These are phyloP conservation scores for Pachliopta kotzebuea DNA, from an alignment of 2,888 invertebrate genomes.

Conservation along the genomic window DNA sequence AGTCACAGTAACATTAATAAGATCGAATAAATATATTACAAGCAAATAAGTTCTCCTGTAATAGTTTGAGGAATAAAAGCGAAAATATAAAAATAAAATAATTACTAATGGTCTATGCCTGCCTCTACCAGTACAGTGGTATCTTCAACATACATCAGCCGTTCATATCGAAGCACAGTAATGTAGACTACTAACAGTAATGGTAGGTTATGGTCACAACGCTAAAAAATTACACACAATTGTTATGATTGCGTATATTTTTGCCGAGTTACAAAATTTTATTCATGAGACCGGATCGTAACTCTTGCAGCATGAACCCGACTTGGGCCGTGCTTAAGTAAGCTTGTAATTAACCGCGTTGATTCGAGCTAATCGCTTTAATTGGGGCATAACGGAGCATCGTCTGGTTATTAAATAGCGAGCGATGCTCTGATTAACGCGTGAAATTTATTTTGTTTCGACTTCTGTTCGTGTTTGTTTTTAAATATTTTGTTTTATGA, in stretches of 20 bases:
- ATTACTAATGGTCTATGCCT: too few species aligned
- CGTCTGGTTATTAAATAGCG: constrained; percentile 25
- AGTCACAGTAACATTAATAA: too few species aligned
- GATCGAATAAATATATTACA: too few species aligned
- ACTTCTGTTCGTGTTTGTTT: constrained; percentile 10
- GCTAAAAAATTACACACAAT: neutral
- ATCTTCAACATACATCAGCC: too few species aligned
- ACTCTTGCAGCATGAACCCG: constrained; percentile 16
- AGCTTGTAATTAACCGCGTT: constrained; percentile 26
- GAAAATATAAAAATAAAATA: too few species aligned
- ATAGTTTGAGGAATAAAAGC: too few species aligned
- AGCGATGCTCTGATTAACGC: constrained; percentile 28
- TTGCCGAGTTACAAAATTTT: constrained; percentile 30
- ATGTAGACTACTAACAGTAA: too few species aligned
- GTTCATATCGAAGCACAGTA: too few species aligned
- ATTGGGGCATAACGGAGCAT: constrained; percentile 28
- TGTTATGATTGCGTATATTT: constrained; percentile 7
- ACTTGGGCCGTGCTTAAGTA: constrained; percentile 25
- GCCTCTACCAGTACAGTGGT: too few species aligned
- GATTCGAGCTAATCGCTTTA: constrained; percentile 27
- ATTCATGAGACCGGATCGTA: constrained; percentile 21
- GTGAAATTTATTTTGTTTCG: constrained; percentile 25
- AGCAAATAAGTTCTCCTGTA: too few species aligned
- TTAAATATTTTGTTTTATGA: neutral
- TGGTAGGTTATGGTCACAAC: neutral